These are phyloP conservation scores for Cisticola juncidis DNA, from an alignment of 2,113 vertebrate species.

Conservation along the genomic window DNA sequence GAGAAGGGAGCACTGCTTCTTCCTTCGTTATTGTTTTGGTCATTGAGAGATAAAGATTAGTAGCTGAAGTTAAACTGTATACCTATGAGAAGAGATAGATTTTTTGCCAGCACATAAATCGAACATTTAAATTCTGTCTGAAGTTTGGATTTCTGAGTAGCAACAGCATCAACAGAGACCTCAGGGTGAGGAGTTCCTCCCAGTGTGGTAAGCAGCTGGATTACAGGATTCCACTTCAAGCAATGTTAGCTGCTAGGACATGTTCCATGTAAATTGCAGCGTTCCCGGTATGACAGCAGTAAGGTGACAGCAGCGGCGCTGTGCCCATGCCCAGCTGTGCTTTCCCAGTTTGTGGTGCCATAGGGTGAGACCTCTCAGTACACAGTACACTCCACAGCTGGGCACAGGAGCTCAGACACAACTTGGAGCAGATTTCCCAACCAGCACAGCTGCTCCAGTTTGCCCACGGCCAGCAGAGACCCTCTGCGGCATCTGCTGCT, in stretches of 20 bases:
- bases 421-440: neutral
- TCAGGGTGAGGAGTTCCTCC: fast-evolving
- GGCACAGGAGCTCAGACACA: neutral
- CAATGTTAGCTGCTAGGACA: neutral
- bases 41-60: neutral
- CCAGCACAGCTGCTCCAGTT: neutral
- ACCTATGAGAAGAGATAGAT: neutral
- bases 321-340: neutral
- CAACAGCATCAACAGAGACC: neutral
- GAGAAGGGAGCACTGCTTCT: neutral
- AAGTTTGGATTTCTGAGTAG: neutral
- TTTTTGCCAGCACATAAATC: neutral
- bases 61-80: neutral
- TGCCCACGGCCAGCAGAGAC: fast-evolving
- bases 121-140: neutral
- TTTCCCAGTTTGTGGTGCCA: fast-evolving
- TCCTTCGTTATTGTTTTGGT: neutral
- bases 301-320: fast-evolving
- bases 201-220: neutral
- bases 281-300: neutral
- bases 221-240: fast-evolving
- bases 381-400: neutral
- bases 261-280: neutral
- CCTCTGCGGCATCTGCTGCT: fast-evolving
- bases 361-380: neutral